Conservation (phyloP, 1,140 invertebrate species). For the Drosophila serrata region DNA sequence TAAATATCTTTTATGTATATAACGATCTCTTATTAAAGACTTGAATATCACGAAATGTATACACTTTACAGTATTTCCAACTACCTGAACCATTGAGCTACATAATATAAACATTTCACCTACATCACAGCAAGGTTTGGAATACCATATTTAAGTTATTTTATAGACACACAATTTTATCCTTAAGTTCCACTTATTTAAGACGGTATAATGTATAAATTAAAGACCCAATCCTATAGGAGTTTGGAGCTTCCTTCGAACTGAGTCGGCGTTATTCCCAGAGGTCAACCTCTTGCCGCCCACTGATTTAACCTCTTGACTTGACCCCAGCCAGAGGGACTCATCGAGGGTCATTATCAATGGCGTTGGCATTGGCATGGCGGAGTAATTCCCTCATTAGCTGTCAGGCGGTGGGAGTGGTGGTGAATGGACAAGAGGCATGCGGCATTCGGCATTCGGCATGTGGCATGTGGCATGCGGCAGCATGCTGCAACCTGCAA, state of each 20-base stretch:
- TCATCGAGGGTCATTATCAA: slow-evolving; percentile 54
- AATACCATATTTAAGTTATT: background rate
- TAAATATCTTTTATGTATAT: too few relatives aligned
- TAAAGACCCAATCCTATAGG: background rate
- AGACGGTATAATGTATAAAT: background rate
- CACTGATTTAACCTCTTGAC: slow-evolving; percentile 27
- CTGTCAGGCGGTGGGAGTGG: slow-evolving; percentile 33
- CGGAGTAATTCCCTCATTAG: slow-evolving; percentile 75
- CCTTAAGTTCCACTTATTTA: background rate
- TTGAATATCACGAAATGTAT: too few relatives aligned
- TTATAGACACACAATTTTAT: background rate
- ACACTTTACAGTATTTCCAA: too few relatives aligned
- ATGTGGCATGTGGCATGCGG: slow-evolving; percentile 23
- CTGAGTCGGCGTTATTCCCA: slow-evolving; percentile 1
- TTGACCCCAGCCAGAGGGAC: background rate
- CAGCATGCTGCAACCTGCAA: slow-evolving; percentile 3
- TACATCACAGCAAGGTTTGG: background rate
- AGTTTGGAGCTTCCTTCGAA: background rate
- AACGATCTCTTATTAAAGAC: too few relatives aligned
- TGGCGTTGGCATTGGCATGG: slow-evolving; percentile 44
- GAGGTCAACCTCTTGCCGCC: slow-evolving; percentile 19
- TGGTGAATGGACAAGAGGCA: slow-evolving; percentile 30
- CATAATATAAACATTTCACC: background rate
- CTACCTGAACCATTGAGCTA: too few relatives aligned
- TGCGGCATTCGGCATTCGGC: slow-evolving; percentile 16